Base-by-base conservation (phyloP, 2,888 invertebrate genomes). In the Conops quadrifasciatus region DNA sequence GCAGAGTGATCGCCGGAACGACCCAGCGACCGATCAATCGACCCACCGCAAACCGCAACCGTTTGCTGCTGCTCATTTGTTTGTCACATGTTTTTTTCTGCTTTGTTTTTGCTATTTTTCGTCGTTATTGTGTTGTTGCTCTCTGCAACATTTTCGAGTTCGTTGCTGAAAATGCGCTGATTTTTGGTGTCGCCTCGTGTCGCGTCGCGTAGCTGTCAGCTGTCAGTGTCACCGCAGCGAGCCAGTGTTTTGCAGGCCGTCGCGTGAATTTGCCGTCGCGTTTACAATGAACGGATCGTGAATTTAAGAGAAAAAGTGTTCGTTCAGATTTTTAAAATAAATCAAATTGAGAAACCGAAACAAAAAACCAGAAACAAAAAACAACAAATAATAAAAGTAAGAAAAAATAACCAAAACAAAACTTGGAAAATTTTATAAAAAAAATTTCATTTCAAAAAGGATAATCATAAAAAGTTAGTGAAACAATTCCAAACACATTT, bases 201-300 rank as follows among this genome's bases (percentile, higher is more conserved):
- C n/a, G 62, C 43, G n/a, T 19, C 43, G 62, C 9, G 43, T 63
- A 13, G 13, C 21, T 47, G 59, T 59, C 28, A 19, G n/a, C 49
- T 11, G 59, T 59, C 30, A 28, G 43, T 45, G 67, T 59, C 67
- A 56, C 24, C 47, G 58, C 56, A 28, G 66, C 56, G 24, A 67
- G 67, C 56, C 21, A 58, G 45, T 45, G 58, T 45, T 58, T 45
- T 30, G 24, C 13, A 56, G 43, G 24, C 43, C 26, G 28, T 43
- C 24, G 58, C 58, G 28, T 62, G 24, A 49, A 49, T 69, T 60
- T 69, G 62, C 69, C 69, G 69, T 43, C 69, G 69, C 69, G 60
- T 24, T 53, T 24, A 28, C 51, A 36, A 36, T 28, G 21, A 1
- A 36, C 28, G 28, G n/a, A 36, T 45, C 56, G 47, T n/a, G 1